phyloP scores from a whole-genome alignment of 2,888 invertebrate species.

The Leptogaster cylindrica region DNA sequence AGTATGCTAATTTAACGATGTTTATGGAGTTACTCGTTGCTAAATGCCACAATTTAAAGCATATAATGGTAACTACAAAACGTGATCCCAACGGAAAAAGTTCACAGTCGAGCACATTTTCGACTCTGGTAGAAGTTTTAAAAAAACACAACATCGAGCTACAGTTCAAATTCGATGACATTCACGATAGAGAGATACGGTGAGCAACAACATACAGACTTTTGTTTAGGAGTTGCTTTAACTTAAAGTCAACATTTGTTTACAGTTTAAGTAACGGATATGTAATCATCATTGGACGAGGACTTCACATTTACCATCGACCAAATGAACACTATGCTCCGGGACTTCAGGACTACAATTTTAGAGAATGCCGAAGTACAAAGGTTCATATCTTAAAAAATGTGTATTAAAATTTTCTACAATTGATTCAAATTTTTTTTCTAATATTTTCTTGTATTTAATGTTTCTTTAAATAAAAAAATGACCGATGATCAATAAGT shows the following conservation, averaged over 20 bases:
- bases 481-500: too few relatives aligned
- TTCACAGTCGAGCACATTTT: conserved; percentile 69
- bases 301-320: conserved; percentile 85
- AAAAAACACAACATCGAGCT: conserved; percentile 67
- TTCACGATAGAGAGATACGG: conserved; percentile 91
- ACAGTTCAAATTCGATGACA: conserved; percentile 70
- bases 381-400: conserved; percentile 80
- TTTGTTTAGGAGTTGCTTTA: background rate
- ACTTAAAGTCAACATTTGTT: background rate
- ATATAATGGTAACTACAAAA: conserved; percentile 70
- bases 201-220: conserved; percentile 61
- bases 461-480: too few relatives aligned
- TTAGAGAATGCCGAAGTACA: conserved; percentile 83
- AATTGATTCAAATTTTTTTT: too few relatives aligned
- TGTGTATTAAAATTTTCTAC: conserved; percentile 45
- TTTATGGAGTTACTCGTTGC: conserved; percentile 81
- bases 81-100: conserved; percentile 62
- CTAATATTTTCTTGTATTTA: too few relatives aligned
- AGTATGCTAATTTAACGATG: conserved; percentile 85
- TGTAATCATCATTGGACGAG: conserved; percentile 91
- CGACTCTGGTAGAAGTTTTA: conserved; percentile 69
- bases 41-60: conserved; percentile 69
- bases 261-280: conserved; percentile 87
- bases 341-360: conserved; percentile 79
- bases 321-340: conserved; percentile 73